Evolutionary conservation across 1,140 invertebrate genomes (phyloP).

Genomic region (Drosophila erecta): DNA sequence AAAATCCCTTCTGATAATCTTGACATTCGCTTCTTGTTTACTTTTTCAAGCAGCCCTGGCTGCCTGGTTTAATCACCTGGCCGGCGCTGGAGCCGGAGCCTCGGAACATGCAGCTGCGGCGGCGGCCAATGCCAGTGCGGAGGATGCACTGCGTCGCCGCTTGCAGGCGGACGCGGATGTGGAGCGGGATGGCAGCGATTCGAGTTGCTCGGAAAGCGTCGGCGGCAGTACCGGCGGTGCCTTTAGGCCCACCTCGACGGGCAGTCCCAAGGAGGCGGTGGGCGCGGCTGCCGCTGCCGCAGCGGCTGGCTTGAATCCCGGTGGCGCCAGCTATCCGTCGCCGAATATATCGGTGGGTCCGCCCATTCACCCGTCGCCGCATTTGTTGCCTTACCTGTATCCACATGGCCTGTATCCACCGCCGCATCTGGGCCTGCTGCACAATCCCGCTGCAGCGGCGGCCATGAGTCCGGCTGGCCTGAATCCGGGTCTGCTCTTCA

Average conservation of each 20-base stretch:
- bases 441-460: conserved; percentile 86
- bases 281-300: conserved; percentile 85
- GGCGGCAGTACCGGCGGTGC: conserved; percentile 86
- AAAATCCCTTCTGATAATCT: too few relatives aligned
- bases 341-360: conserved; percentile 95
- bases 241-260: conserved; percentile 86
- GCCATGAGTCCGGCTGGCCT: conserved; percentile 87
- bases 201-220: conserved; percentile 88
- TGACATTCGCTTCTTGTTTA: not conserved
- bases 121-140: conserved; percentile 80
- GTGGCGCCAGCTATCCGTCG: conserved; percentile 88
- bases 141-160: conserved; percentile 86
- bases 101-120: conserved; percentile 84
- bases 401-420: conserved; percentile 93
- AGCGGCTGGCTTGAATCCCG: conserved; percentile 85
- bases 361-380: conserved; percentile 92
- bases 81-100: conserved; percentile 76
- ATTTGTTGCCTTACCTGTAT: conserved; percentile 94
- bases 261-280: conserved; percentile 85
- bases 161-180: conserved; percentile 87
- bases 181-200: conserved; percentile 88
- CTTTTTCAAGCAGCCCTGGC: conserved; percentile 63
- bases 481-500: conserved; percentile 92
- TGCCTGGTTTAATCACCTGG: conserved; percentile 87
- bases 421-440: conserved; percentile 88